Conservation (phyloP, 2,797 vertebrate genomes). For the Orestias chungarensis region DNA sequence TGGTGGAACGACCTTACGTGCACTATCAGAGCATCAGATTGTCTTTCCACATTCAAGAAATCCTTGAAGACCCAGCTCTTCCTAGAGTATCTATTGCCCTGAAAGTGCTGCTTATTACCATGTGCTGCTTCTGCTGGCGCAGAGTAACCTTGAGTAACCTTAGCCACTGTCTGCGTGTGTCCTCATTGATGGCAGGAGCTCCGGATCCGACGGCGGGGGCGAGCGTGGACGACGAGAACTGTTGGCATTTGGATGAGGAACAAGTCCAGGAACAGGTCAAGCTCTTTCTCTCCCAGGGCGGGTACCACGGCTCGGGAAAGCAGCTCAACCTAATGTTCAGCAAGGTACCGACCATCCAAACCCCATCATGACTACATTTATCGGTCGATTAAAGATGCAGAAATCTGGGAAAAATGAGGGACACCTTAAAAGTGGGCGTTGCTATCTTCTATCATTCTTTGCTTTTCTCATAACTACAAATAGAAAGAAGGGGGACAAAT, state of each 20-base stretch:
- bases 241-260: slow-evolving; percentile 98
- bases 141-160: background rate
- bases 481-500: too few species aligned
- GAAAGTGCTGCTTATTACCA: too few species aligned
- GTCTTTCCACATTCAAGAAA: too few species aligned
- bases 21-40: too few species aligned
- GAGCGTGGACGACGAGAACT: slow-evolving; percentile 96
- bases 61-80: too few species aligned
- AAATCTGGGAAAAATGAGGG: background rate
- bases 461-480: too few species aligned
- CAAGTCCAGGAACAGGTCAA: slow-evolving; percentile 98
- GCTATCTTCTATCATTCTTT: too few species aligned
- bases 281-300: slow-evolving; percentile 95
- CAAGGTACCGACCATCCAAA: slow-evolving; percentile 78
- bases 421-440: background rate
- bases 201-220: slow-evolving; percentile 96
- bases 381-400: background rate
- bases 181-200: slow-evolving; percentile 82
- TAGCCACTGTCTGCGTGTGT: background rate
- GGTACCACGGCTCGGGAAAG: slow-evolving; percentile 96
- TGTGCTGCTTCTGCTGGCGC: too few species aligned
- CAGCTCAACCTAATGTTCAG: slow-evolving; percentile 97
- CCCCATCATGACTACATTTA: background rate
- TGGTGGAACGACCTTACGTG: too few species aligned
- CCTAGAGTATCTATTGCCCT: too few species aligned